Evolutionary conservation across 2,888 invertebrate species (phyloP), one percentile per base, ranked within the genome.

Genomic region (Ceratothoa steindachneri): DNA sequence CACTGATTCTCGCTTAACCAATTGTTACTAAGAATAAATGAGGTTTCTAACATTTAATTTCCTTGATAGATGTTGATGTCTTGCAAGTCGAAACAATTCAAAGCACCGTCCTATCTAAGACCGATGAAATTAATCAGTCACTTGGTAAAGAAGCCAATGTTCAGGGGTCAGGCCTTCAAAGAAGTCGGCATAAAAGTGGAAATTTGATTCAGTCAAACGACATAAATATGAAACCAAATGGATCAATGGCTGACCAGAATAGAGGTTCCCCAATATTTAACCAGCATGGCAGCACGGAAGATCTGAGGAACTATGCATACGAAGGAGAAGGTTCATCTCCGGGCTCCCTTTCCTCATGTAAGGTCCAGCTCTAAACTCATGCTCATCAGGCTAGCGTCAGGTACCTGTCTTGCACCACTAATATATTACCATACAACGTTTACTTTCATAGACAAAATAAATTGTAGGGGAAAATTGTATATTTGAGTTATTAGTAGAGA

Each of bases 281-380:
- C 19, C 24, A 12, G 19, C 5, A 19, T 5, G 24, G 55, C 9
- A 22, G 7, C 24, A 55, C 15, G 15, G 99, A 99, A 85, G 97
- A 97, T 85, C 93, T 98, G 24, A 89, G 97, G 75, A 94, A 98
- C 85, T 99, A 97, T 85, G 97, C 95, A 72, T 98, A 97, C 84
- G 98, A 99, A 86, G 97, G 97, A 65, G 95, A 94, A 84, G 95
- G 95, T 81, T 95, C 95, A 84, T 90, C 91, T 22, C 93, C 93
- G 81, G 97, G 96, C 80, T 95, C 96, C 9, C 88, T 97, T 27
- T 97, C 96, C 69, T 94, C 95, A 64, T 87, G 95, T 81, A 55
- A 22, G 55, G 15, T 15, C 41, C 7, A 41, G 15, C n/a, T n/a
- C n/a, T n/a, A n/a, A n/a, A n/a, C n/a, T n/a, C n/a, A n/a, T n/a